Conservation (phyloP, 2,113 vertebrate genomes). For the Rhipidura dahli region DNA sequence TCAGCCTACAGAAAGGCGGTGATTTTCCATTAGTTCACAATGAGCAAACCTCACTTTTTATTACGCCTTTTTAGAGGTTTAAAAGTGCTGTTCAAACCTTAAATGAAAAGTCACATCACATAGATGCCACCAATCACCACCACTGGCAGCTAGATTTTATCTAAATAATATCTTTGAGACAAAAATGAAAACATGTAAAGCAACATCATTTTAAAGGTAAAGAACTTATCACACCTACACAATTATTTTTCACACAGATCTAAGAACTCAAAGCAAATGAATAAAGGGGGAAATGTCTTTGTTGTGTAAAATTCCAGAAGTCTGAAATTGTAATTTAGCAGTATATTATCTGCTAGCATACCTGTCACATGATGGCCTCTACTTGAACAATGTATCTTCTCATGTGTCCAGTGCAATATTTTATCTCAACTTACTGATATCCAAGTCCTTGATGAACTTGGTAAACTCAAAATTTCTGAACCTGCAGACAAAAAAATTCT, state of each 20-base stretch:
- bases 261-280: not conserved
- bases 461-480: not conserved
- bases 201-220: not conserved
- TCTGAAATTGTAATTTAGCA: not conserved
- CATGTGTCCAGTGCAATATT: not conserved
- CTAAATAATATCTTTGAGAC: not conserved
- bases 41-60: not conserved
- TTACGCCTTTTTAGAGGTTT: not conserved
- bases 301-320: not conserved
- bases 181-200: not conserved
- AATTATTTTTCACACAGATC: not conserved
- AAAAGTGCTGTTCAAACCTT: not conserved
- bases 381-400: not conserved
- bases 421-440: not conserved
- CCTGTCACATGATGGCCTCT: not conserved
- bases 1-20: not conserved
- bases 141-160: not conserved
- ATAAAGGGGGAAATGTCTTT: not conserved
- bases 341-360: not conserved
- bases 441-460: not conserved
- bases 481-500: not conserved
- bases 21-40: not conserved
- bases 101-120: not conserved
- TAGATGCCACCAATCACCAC: not conserved
- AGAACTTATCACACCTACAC: not conserved